Conservation (phyloP, 2,888 invertebrate species). For the Drosophila kanekoi region DNA sequence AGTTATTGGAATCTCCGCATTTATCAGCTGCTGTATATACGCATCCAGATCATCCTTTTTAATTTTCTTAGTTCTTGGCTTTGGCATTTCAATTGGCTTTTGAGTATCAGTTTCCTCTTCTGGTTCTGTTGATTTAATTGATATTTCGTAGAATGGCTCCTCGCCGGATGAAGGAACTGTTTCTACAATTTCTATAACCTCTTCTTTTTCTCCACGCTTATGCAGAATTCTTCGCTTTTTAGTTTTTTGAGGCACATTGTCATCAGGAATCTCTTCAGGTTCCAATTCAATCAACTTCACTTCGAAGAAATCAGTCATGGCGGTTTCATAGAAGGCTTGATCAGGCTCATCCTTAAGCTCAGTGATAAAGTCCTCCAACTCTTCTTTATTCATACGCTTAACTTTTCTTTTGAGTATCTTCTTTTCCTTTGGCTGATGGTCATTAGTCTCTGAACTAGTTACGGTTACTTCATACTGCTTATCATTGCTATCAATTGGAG, state of each 20-base stretch:
- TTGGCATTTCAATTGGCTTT: constrained; percentile 58
- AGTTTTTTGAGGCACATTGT: constrained; percentile 70
- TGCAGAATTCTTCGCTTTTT: constrained; percentile 83
- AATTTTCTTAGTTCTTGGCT: constrained; percentile 76
- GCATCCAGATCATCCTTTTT: constrained; percentile 83
- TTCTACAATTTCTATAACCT: constrained; percentile 84
- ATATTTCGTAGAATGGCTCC: constrained; percentile 85
- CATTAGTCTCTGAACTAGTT: constrained; percentile 51
- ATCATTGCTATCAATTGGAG: constrained; percentile 61
- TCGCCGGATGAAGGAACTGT: constrained; percentile 77
- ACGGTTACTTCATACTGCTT: constrained; percentile 71
- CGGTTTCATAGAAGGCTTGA: constrained; percentile 56
- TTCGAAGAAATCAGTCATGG: constrained; percentile 71
- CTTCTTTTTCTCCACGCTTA: constrained; percentile 85
- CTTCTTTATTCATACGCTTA: constrained; percentile 76
- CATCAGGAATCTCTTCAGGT: constrained; percentile 72
- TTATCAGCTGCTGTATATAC: constrained; percentile 83
- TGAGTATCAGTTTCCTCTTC: constrained; percentile 45
- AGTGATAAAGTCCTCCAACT: constrained; percentile 75
- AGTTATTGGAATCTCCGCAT: constrained; percentile 84
- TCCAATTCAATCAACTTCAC: constrained; percentile 79
- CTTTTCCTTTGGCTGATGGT: constrained; percentile 43
- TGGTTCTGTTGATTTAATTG: constrained; percentile 83
- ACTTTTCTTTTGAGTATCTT: constrained; percentile 74
- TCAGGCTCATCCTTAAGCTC: constrained; percentile 76